These are phyloP conservation scores for Dugesia japonica DNA, from an alignment of 2,888 invertebrate genomes.

Conservation along the genomic window DNA sequence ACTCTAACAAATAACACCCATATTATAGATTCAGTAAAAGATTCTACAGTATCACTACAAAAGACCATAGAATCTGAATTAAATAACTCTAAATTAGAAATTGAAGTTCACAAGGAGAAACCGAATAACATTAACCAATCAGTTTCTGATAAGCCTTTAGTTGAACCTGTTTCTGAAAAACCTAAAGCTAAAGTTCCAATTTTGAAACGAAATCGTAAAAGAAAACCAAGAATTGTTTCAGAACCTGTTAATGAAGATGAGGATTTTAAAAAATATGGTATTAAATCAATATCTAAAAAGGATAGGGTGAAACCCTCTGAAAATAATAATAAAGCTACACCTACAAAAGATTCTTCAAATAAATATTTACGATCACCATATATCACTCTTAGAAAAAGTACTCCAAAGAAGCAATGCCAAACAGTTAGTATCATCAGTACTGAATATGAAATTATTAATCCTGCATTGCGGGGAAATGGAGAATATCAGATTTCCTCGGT, in stretches of 20 bases:
- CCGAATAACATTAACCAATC: not conserved
- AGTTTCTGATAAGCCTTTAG: not conserved
- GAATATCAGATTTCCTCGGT: not conserved
- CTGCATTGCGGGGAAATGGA: not conserved
- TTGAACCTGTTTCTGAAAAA: not conserved
- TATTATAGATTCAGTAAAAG: not conserved
- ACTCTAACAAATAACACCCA: not conserved
- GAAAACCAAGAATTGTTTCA: not conserved
- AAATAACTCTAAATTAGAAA: not conserved
- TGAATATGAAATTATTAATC: slow-evolving; percentile 1
- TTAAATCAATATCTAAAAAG: not conserved
- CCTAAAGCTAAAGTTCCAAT: not conserved
- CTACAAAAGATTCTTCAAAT: not conserved
- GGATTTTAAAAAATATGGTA: not conserved
- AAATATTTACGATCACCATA: slow-evolving; percentile 5
- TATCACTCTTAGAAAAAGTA: not conserved
- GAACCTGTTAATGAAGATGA: not conserved
- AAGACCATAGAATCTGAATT: not conserved
- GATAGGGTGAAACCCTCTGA: not conserved
- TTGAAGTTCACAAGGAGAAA: not conserved
- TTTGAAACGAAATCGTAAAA: not conserved
- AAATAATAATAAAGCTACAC: not conserved
- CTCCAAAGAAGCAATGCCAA: not conserved
- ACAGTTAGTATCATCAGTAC: not conserved
- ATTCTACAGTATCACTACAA: not conserved